phyloP scores from a whole-genome alignment of 2,113 vertebrate genomes.

The Pipra filicauda region DNA sequence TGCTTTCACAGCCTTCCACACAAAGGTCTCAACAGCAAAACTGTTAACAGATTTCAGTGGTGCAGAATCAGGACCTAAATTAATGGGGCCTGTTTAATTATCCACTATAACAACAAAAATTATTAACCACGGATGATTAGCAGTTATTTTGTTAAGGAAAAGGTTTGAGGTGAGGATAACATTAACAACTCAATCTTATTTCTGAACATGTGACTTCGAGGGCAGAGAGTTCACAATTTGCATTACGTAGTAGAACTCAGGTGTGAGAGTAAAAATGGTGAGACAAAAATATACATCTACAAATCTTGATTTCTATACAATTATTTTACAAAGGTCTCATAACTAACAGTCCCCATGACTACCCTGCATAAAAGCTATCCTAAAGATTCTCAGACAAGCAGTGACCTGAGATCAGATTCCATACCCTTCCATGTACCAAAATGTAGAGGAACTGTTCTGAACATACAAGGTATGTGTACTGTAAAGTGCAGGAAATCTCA shows the following conservation, averaged over 20 bases:
- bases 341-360: not conserved
- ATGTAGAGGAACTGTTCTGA: not conserved
- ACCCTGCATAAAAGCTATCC: not conserved
- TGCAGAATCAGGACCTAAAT: not conserved
- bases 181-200: not conserved
- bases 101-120: not conserved
- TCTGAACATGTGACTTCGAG: not conserved
- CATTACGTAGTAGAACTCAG: not conserved
- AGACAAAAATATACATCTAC: not conserved
- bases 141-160: not conserved
- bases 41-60: not conserved
- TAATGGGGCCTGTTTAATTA: not conserved
- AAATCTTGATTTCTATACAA: not conserved
- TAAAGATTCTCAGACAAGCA: not conserved
- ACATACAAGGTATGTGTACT: not conserved
- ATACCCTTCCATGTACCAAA: fast-evolving
- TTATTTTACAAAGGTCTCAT: not conserved
- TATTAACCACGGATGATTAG: not conserved
- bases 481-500: not conserved
- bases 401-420: not conserved
- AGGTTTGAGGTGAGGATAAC: not conserved
- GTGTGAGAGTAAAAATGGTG: not conserved
- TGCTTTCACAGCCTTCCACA: not conserved
- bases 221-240: not conserved
- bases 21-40: not conserved